Conservation (phyloP, 2,113 vertebrate genomes). For the Tyto alba region DNA sequence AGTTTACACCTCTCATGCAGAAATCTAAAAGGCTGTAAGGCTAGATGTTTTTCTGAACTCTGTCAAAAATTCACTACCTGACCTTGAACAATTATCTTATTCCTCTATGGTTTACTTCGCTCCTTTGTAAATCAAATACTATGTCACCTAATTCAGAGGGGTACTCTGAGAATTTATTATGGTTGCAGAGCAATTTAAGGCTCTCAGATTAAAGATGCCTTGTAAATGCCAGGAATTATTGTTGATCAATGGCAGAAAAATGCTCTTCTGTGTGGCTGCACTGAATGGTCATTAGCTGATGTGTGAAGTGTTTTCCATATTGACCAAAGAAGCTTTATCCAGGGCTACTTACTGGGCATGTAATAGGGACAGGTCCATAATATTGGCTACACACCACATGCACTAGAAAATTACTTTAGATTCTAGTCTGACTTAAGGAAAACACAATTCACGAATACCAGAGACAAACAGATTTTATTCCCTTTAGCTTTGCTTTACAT, state of each 20-base stretch:
- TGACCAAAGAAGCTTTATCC: background rate
- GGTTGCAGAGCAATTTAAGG: background rate
- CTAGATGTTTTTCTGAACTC: background rate
- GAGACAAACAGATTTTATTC: background rate
- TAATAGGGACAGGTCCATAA: background rate
- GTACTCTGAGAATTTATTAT: background rate
- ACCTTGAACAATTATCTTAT: background rate
- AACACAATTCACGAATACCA: background rate
- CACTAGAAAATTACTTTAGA: background rate
- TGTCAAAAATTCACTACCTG: background rate
- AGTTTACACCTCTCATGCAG: background rate
- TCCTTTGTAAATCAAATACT: background rate
- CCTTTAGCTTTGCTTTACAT: background rate
- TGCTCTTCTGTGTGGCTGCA: background rate
- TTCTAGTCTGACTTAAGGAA: background rate
- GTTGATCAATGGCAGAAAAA: background rate
- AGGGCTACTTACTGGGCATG: background rate
- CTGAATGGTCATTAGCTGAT: background rate
- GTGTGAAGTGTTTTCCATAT: background rate
- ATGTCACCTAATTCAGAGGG: background rate
- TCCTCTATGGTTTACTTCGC: background rate
- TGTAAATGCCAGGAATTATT: slow-evolving; percentile 6
- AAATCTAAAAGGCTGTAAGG: background rate
- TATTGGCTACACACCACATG: background rate
- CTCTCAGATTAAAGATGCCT: background rate